Evolutionary conservation across 1,140 invertebrate genomes (phyloP).

Genomic region (Alviniconcha marisindica): DNA sequence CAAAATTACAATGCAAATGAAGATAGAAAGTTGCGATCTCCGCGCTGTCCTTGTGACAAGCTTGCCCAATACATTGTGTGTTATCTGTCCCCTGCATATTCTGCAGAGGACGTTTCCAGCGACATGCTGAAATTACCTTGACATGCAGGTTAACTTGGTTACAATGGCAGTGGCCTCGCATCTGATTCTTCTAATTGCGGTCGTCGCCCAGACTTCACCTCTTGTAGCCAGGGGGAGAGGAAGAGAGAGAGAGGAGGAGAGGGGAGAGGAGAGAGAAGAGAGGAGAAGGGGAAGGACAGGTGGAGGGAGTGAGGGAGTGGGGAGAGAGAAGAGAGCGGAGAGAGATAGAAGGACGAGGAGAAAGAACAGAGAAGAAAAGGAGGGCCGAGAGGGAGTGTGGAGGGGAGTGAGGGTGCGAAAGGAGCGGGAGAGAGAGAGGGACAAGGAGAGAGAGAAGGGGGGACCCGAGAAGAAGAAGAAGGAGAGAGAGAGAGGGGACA

Average conservation of each 20-base stretch:
- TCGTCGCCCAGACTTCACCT: conserved; percentile 21
- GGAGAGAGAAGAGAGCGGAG: not conserved
- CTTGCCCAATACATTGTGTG: conserved; percentile 20
- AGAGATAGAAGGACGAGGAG: conserved; percentile 5
- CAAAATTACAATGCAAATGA: conserved; percentile 36
- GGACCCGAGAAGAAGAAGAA: not conserved
- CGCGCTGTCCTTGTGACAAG: not conserved
- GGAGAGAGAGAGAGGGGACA: not conserved
- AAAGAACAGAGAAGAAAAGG: not conserved
- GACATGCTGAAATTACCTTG: conserved; percentile 27
- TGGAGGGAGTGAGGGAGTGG: not conserved
- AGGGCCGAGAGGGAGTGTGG: not conserved
- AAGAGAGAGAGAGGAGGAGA: not conserved
- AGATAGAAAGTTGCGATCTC: not conserved
- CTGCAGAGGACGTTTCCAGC: not conserved
- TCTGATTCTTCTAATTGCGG: conserved; percentile 33
- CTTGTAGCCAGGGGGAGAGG: not conserved
- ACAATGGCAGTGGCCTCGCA: not conserved
- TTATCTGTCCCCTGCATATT: conserved; percentile 3
- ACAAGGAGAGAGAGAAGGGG: not conserved
- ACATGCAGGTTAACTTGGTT: conserved; percentile 40
- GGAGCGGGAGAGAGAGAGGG: conserved; percentile 15
- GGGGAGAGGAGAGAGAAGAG: not conserved
- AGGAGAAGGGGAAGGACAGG: not conserved
- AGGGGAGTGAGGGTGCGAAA: not conserved